phyloP scores from a whole-genome alignment of 2,888 invertebrate genomes.

The Patella depressa region DNA sequence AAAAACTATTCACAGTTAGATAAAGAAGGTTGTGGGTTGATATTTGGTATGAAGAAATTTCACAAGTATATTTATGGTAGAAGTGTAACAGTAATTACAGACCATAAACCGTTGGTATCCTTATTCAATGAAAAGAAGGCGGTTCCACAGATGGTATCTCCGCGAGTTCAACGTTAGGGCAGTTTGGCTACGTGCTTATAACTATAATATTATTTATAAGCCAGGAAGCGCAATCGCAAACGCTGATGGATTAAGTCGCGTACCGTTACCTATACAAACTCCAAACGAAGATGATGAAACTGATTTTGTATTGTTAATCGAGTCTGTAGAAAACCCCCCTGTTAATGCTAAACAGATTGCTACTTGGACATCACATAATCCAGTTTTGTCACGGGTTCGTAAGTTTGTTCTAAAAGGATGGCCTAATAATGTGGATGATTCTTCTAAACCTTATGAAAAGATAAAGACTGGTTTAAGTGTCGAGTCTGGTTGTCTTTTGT shows the following conservation, averaged over 20 bases:
- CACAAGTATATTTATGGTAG: no score
- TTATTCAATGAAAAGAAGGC: constrained; percentile 13
- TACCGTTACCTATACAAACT: not conserved
- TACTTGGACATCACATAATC: constrained; percentile 27
- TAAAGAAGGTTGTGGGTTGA: no score
- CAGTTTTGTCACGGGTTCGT: constrained; percentile 28
- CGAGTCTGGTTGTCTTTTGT: constrained; percentile 47
- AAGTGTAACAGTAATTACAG: constrained; percentile 13
- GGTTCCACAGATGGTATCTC: not conserved
- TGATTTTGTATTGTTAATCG: constrained; percentile 21
- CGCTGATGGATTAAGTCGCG: no score
- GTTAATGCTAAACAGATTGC: constrained; percentile 22
- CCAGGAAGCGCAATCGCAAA: no score
- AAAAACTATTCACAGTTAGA: constrained; percentile 1
- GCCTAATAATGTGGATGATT: constrained; percentile 9
- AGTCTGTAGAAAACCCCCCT: constrained; percentile 55
- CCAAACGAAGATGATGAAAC: constrained; percentile 17
- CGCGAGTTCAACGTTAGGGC: no score
- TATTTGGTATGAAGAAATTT: no score
- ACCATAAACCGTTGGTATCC: constrained; percentile 17
- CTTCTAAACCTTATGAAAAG: constrained; percentile 28
- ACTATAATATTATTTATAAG: no score
- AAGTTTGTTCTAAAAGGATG: constrained; percentile 33
- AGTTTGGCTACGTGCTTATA: no score
- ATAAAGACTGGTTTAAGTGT: constrained; percentile 36